These are phyloP conservation scores for Drosophila borealis DNA, from an alignment of 2,888 invertebrate genomes.

Conservation along the genomic window DNA sequence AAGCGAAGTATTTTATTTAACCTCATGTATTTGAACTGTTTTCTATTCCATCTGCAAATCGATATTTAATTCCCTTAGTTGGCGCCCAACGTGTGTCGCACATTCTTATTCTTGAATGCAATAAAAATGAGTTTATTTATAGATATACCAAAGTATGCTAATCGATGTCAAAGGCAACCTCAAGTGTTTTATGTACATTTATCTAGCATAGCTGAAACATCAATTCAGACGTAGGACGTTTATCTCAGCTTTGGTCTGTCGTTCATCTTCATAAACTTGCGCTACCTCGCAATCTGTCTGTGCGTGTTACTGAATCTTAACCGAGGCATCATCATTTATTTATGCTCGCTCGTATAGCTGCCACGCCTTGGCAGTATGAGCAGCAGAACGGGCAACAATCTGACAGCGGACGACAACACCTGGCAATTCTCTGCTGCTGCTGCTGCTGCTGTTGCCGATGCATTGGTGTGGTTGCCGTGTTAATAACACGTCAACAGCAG, in stretches of 20 bases:
- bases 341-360: conserved; percentile 55
- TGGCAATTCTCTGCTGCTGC: conserved; percentile 39
- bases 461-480: conserved; percentile 67
- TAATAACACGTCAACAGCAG: conserved; percentile 73
- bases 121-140: not conserved
- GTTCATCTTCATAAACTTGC: conserved; percentile 42
- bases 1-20: no score
- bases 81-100: not conserved
- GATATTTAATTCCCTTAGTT: no score
- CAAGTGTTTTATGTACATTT: not conserved
- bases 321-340: conserved; percentile 75
- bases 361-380: conserved; percentile 23
- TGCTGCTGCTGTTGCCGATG: conserved; percentile 38
- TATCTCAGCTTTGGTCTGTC: conserved; percentile 14
- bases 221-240: conserved; percentile 18
- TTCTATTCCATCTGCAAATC: not conserved
- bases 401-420: conserved; percentile 61
- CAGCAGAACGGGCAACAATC: conserved; percentile 10
- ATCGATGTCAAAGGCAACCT: conserved; percentile 1
- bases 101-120: not conserved
- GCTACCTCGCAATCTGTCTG: conserved; percentile 41
- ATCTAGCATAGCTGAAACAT: not conserved
- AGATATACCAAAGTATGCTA: not conserved
- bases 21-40: no score
- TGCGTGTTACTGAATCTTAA: conserved; percentile 66